Evolutionary conservation across 2,888 invertebrate genomes (phyloP), one percentile per base, ranked within the genome.

Genomic region (Latrodectus elegans): DNA sequence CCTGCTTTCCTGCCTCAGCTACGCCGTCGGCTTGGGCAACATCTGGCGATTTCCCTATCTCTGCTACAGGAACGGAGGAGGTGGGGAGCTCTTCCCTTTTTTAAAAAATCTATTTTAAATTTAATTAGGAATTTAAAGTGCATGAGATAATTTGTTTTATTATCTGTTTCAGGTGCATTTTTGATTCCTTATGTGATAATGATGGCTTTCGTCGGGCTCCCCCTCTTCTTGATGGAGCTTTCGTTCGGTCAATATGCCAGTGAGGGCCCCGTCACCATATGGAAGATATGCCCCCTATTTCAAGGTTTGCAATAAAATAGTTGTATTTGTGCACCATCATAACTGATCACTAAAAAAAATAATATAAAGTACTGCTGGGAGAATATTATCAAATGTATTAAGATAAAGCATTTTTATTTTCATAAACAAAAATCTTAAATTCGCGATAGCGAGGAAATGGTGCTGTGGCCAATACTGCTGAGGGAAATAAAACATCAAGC

Each of bases 21-120:
- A 94, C 91, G 94, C 94, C 12, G 94, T 94, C 71, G 94, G 94
- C 1, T 91, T 94, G n/a, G 94, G 95, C 70, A 95, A 95, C 90
- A 92, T 95, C 14, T 95, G 95, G 95, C 92, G 94, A 86, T 95
- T 95, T 92, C 95, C 95, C 6, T 94, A 95, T 89, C 92, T 94
- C 11, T 93, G 93, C 90, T 94, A 93, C 91, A 90, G 91, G 67
- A 92, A 92, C 88, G 92, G 92, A 11, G 92, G 92, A 90, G 91
- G 92, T 92, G 83, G 82, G 78, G 12, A 15, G 55, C 15, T 55
- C 55, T 55, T 11, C 8, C 4, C 60, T 60, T 12, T 15, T 6
- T 11, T 60, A 60, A 60, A 60, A n/a, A 60, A 11, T 60, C 14
- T 15, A 60, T 0, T n/a, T 12, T 10, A 60, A 8, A 60, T 60